Percentiles rank a stretch among this genome's conserved stretches.
Conservation (phyloP, 2,888 invertebrate species). For the Abrostola triplasia region DNA sequence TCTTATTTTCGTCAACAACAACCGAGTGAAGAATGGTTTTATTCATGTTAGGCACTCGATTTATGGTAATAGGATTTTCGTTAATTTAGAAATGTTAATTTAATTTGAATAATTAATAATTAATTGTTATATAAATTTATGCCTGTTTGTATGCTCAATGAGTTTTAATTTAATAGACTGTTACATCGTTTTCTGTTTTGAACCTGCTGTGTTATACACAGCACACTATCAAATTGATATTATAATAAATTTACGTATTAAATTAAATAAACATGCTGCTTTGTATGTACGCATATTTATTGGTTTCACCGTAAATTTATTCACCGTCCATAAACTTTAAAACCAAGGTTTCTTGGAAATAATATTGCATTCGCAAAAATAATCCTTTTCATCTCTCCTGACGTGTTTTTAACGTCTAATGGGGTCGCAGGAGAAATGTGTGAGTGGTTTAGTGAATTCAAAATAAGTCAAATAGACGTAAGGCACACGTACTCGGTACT, state of each 20-base stretch:
- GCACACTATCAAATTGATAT: too few relatives aligned
- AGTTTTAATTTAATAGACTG: neutral
- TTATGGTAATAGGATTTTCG: conserved; percentile 32
- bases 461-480: conserved; percentile 8
- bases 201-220: too few relatives aligned
- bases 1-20: conserved; percentile 54
- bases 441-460: neutral
- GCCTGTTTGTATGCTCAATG: neutral
- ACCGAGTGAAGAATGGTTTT: conserved; percentile 31
- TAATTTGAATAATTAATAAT: conserved; percentile 27
- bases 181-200: neutral
- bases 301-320: too few relatives aligned
- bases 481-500: neutral
- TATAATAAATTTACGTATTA: too few relatives aligned
- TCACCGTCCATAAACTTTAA: too few relatives aligned
- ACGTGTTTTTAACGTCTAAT: neutral
- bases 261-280: too few relatives aligned
- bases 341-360: too few relatives aligned
- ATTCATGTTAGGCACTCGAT: conserved; percentile 24
- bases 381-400: neutral
- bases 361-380: neutral
- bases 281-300: too few relatives aligned
- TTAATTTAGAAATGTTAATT: conserved; percentile 25
- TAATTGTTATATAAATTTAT: neutral
- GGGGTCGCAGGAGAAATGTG: neutral